phyloP scores from a whole-genome alignment of 2,888 invertebrate species.

The Sarcophaga variegata region DNA sequence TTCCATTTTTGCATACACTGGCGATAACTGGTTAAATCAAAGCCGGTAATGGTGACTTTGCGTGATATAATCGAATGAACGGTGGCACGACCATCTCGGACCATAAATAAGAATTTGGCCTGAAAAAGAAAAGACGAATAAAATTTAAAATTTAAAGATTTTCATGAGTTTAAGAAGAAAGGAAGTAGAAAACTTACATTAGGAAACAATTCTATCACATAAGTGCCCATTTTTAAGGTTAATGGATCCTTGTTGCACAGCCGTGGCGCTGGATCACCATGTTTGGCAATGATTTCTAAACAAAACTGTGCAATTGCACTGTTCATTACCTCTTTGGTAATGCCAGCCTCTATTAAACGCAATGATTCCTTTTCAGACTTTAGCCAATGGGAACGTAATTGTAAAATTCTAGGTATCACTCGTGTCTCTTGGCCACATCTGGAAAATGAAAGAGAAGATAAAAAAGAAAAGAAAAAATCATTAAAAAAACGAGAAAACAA shows the following conservation, averaged over 20 bases:
- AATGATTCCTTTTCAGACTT: slow-evolving; percentile 94
- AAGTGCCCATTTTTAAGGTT: slow-evolving; percentile 97
- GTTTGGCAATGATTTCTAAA: slow-evolving; percentile 96
- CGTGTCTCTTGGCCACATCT: slow-evolving; percentile 98
- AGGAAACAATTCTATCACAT: slow-evolving; percentile 96
- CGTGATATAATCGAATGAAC: slow-evolving; percentile 99
- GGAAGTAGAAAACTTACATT: slow-evolving; percentile 82
- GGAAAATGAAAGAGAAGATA: slow-evolving; percentile 79
- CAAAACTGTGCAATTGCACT: slow-evolving; percentile 98
- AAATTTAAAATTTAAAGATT: slow-evolving; percentile 35
- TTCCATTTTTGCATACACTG: slow-evolving; percentile 99
- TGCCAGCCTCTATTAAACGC: slow-evolving; percentile 95
- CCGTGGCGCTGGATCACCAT: slow-evolving; percentile 96
- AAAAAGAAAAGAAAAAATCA: background rate
- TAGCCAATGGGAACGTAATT: slow-evolving; percentile 97
- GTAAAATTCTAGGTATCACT: slow-evolving; percentile 97
- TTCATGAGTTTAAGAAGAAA: background rate
- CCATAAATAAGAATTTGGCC: slow-evolving; percentile 98
- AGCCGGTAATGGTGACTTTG: slow-evolving; percentile 91
- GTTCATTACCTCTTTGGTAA: slow-evolving; percentile 95
- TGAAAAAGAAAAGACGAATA: slow-evolving; percentile 56
- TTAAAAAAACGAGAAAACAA: background rate
- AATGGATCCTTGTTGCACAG: slow-evolving; percentile 99
- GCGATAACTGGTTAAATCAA: slow-evolving; percentile 95
- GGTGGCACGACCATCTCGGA: slow-evolving; percentile 98